Base-by-base conservation (phyloP, 2,113 vertebrate species). In the Hemiprocne comata region DNA sequence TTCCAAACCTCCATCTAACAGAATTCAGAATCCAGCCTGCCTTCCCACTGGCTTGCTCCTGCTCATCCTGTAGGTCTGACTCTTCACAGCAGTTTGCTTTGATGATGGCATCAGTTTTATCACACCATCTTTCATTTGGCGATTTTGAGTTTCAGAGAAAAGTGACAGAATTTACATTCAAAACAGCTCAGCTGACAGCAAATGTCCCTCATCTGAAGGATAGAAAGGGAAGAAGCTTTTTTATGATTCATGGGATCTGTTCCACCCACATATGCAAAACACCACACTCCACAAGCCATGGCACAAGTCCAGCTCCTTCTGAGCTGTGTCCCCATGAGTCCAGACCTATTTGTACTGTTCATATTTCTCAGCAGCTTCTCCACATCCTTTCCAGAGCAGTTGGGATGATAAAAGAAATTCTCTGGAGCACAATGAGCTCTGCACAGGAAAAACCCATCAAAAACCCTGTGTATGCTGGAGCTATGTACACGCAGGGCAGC, bases 201-300 rank as follows among this genome's bases (percentile, higher is more conserved):
- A 93, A 51, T 0, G 60, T 86, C 92, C 93, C 79, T 60, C 36
- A 67, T 53, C 75, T 51, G 82, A 90, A 76, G 66, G 73, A 87
- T 0, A 17, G 62, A 66, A 72, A 93, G 69, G 50, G n/a, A 90
- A 78, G 66, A 44, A 71, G 64, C 44, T 24, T 66, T 65, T 87
- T 54, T 57, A 51, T 95, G 92, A 91, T 92, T 95, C 95, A 96
- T 60, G 93, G 72, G 79, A 93, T 94, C 85, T 91, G 85, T 88
- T 93, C 95, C 87, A 95, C 90, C 94, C 74, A 90, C 93, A 83
- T 67, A 74, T 3, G n/a, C 36, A 74, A 57, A 86, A 36, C 29
- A 1, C 38, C 36, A 71, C 61, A 34, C 57, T 61, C 79, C 76
- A 48, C 18, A 67, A 86, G 76, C 66, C 72, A 11, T 25, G 91